phyloP scores from a whole-genome alignment of 2,797 vertebrate genomes.

The Platalea minor region DNA sequence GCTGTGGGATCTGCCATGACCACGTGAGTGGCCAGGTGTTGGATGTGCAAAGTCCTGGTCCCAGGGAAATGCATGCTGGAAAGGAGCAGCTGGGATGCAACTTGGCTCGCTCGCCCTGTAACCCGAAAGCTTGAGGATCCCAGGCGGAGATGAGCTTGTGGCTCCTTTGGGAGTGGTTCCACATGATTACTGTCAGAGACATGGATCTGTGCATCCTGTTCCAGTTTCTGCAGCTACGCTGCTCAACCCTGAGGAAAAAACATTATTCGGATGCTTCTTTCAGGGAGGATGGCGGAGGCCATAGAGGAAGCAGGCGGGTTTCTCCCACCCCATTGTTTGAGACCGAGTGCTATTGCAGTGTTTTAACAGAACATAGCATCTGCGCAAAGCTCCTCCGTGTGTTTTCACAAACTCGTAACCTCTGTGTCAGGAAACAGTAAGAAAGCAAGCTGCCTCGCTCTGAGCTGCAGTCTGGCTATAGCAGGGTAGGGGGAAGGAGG shows the following conservation, averaged over 20 bases:
- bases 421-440: too few species aligned
- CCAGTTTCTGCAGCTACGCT: background rate
- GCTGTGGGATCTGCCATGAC: background rate
- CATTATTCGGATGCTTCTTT: background rate
- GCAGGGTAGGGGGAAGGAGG: background rate
- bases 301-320: background rate
- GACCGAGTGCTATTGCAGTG: background rate
- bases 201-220: background rate
- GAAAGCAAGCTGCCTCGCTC: background rate
- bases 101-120: background rate
- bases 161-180: background rate
- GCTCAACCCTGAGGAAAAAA: background rate
- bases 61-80: background rate
- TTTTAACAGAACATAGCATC: background rate
- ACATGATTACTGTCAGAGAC: background rate
- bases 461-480: background rate
- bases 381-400: background rate
- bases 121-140: background rate
- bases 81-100: background rate
- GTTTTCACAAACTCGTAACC: background rate
- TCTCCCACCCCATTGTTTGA: background rate
- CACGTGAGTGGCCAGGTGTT: background rate
- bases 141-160: background rate
- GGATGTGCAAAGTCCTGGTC: background rate
- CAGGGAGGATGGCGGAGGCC: background rate